Evolutionary conservation across 2,113 vertebrate species (phyloP).

Genomic region (Hemiscyllium ocellatum): DNA sequence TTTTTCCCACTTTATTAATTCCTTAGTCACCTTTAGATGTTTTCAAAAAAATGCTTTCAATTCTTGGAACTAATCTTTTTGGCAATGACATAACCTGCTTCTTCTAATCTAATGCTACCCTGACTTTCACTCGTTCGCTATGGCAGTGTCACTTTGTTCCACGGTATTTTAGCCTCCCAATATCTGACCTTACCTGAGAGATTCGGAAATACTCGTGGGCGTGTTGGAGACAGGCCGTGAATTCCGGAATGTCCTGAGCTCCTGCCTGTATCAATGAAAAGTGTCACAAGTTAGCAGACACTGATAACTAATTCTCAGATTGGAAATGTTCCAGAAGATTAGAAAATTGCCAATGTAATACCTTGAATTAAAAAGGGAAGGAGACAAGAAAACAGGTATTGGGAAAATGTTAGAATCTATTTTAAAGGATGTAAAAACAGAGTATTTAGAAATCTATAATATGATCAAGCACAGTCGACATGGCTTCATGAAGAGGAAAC

Average conservation of each 20-base stretch:
- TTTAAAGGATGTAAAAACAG: no score
- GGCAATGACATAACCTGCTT: not conserved
- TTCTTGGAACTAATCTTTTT: not conserved
- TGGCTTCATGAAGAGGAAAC: no score
- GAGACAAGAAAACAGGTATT: no score
- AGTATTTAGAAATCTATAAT: no score
- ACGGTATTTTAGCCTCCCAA: not conserved
- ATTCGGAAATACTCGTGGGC: slow-evolving; percentile 70
- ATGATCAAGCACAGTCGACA: no score
- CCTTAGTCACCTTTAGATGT: not conserved
- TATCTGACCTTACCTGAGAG: slow-evolving; percentile 65
- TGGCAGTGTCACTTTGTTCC: not conserved
- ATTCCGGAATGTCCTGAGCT: slow-evolving; percentile 65
- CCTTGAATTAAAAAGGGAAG: no score
- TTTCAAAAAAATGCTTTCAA: not conserved
- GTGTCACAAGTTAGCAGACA: slow-evolving; percentile 35
- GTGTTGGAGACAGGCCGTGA: slow-evolving; percentile 59
- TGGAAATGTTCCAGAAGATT: no score
- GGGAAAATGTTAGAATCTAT: no score
- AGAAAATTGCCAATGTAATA: no score
- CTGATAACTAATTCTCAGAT: no score
- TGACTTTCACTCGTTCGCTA: not conserved
- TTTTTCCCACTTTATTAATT: not conserved
- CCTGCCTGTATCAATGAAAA: slow-evolving; percentile 62
- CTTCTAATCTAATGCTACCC: not conserved